Base-by-base conservation (phyloP, 1,140 invertebrate species). In the Bombus breviceps region DNA sequence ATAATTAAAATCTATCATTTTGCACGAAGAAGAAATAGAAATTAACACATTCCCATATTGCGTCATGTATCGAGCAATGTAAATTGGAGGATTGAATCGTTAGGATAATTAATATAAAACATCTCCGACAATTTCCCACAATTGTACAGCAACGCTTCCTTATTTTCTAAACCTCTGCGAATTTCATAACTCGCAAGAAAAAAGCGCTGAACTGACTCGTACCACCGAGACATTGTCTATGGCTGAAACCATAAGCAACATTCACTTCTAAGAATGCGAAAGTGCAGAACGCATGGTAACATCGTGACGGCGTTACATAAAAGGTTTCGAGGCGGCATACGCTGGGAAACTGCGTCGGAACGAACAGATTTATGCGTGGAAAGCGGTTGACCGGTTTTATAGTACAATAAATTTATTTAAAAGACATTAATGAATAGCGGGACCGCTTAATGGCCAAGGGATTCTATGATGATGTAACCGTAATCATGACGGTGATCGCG, bases 381-480 rank as follows among this genome's bases (percentile, higher is more conserved):
- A 89, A 89, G 72, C 73, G 76, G 72, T 77, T 43, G 73, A n/a
- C 88, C 83, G 39, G 88, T 66, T 74, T 85, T 86, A 75, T 88
- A 83, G 83, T 83, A 87, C 85, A 69, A 90, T 90, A 89, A 89
- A 89, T 89, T 89, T 83, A 86, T 89, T 86, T 81, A 76, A 47
- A 66, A 73, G 88, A 89, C 88, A 59, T 89, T 89, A 89, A 89
- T 88, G 85, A 89, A 89, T 86, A 59, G 85, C 76, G 66, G 64
- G 64, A 32, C 64, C 53, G 71, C 47, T 86, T 83, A 89, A 86
- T 82, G 75, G 74, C 39, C 64, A 37, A 64, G 62, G 84, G 62
- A 88, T 79, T 41, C 68, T n/a, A 84, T 13, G 74, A 83, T 89
- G 84, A 89, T 68, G 84, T 72, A 88, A 82, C 59, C 79, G 34